Percentiles rank a stretch among this genome's conserved stretches.
Evolutionary conservation across 2,888 invertebrate species (phyloP).

Genomic region (Cheilosia urbana): DNA sequence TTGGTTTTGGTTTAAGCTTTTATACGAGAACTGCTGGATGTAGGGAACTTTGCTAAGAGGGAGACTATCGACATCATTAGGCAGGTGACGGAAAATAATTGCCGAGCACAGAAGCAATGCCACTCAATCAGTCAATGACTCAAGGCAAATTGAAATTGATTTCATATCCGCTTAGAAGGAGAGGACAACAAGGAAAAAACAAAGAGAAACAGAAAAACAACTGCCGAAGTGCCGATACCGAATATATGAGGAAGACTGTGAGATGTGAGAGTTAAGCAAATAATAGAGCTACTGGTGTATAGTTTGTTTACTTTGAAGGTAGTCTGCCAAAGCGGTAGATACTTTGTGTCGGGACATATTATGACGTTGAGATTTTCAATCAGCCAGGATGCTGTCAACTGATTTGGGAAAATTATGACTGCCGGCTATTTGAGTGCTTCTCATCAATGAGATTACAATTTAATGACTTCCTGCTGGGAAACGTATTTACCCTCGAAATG

Average conservation of each 20-base stretch:
- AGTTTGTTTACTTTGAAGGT: constrained; percentile 24
- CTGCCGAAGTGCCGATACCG: too few relatives aligned
- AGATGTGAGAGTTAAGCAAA: background rate
- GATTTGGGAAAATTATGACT: constrained; percentile 5
- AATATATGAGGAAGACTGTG: background rate
- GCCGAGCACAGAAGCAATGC: constrained; percentile 19
- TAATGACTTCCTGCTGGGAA: constrained; percentile 6
- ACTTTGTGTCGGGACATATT: constrained; percentile 1
- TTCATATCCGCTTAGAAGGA: constrained; percentile 13
- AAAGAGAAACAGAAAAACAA: background rate
- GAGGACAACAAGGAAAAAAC: background rate
- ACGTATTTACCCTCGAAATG: background rate
- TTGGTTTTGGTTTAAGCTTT: constrained; percentile 23
- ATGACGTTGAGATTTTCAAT: background rate
- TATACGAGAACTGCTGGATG: background rate
- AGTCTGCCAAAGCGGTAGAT: constrained; percentile 20
- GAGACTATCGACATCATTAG: constrained; percentile 55
- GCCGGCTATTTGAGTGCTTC: constrained; percentile 1
- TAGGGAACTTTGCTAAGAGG: background rate
- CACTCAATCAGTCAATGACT: constrained; percentile 52
- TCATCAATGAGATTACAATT: constrained; percentile 30
- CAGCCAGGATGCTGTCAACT: background rate
- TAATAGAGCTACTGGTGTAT: background rate
- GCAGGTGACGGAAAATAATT: constrained; percentile 54
- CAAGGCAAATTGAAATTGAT: constrained; percentile 47